These are phyloP conservation scores for Ptychoptera albimana DNA, from an alignment of 2,888 invertebrate species.

Conservation along the genomic window DNA sequence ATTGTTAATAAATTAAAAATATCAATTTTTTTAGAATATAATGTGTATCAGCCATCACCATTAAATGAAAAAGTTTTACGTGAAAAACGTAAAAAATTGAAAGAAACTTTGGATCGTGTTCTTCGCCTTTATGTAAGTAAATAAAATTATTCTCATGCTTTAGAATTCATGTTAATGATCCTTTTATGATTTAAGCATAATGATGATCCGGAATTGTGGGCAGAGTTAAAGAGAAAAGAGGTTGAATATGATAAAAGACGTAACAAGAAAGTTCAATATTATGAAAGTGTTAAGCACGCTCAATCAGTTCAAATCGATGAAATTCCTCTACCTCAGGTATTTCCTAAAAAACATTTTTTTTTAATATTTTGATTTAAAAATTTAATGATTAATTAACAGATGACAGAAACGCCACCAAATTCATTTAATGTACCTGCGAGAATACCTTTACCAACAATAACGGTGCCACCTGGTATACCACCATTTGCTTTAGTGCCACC, in stretches of 20 bases:
- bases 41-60: constrained; percentile 86
- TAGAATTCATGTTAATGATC: neutral
- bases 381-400: neutral
- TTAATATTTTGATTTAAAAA: too few relatives aligned
- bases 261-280: constrained; percentile 76
- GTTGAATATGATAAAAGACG: constrained; percentile 84
- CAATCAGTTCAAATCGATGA: constrained; percentile 91
- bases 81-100: constrained; percentile 88
- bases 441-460: constrained; percentile 23
- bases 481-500: constrained; percentile 42
- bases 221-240: constrained; percentile 78
- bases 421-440: constrained; percentile 27
- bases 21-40: constrained; percentile 57
- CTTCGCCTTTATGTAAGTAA: constrained; percentile 90
- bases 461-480: constrained; percentile 20
- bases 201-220: constrained; percentile 89
- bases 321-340: constrained; percentile 68
- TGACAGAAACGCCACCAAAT: constrained; percentile 27
- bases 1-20: too few relatives aligned
- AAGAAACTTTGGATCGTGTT: constrained; percentile 88
- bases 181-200: constrained; percentile 49
- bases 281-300: constrained; percentile 88
- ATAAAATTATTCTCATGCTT: too few relatives aligned
- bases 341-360: neutral
- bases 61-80: constrained; percentile 92